These are phyloP conservation scores for Ephialtes manifestator DNA, from an alignment of 2,888 invertebrate species.

Conservation along the genomic window DNA sequence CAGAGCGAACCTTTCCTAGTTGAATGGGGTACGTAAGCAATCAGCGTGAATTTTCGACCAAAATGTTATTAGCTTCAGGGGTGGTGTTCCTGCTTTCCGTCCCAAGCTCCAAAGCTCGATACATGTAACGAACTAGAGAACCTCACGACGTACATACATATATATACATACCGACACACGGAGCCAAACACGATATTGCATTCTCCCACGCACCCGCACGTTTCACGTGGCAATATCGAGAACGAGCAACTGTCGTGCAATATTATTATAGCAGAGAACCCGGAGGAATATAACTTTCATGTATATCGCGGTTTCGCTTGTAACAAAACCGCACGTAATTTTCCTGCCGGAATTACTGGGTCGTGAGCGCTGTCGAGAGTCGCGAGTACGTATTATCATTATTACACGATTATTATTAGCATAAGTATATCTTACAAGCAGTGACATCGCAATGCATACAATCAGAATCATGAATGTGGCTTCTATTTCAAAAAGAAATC, in stretches of 20 bases:
- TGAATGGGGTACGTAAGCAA: conserved; percentile 19
- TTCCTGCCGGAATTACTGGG: conserved; percentile 2
- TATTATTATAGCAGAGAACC: conserved; percentile 33
- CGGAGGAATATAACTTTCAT: conserved; percentile 26
- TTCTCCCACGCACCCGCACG: conserved; percentile 18
- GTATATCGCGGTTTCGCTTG: conserved; percentile 7
- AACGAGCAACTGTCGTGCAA: conserved; percentile 24
- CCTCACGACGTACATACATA: not conserved
- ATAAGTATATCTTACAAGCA: not conserved
- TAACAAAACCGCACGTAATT: conserved; percentile 34
- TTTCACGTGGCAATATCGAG: conserved; percentile 33
- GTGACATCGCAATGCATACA: not conserved
- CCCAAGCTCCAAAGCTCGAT: not conserved
- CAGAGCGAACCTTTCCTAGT: conserved; percentile 4
- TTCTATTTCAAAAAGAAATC: not conserved
- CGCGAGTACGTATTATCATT: conserved; percentile 1
- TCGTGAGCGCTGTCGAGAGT: not conserved
- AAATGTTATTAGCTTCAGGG: conserved; percentile 51
- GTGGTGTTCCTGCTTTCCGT: conserved; percentile 23
- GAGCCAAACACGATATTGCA: conserved; percentile 29
- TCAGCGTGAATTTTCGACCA: conserved; percentile 50
- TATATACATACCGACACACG: conserved; percentile 2
- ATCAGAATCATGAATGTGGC: not conserved
- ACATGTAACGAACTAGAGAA: conserved; percentile 1
- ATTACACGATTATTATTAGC: conserved; percentile 1